Conservation (phyloP, 2,888 invertebrate genomes). For the Xanthostigma xanthostigma region DNA sequence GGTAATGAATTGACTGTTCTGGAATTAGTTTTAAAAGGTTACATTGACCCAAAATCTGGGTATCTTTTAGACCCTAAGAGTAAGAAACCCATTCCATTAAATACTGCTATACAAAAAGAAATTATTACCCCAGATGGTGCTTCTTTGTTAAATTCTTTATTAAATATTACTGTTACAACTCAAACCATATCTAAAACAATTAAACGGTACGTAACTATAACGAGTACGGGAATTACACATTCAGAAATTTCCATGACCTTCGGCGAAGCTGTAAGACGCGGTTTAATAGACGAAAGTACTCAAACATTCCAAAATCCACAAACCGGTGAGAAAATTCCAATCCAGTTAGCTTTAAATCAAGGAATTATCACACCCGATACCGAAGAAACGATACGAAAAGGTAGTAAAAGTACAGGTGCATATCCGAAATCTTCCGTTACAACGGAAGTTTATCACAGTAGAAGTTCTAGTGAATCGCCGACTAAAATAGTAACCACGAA, state of each 20-base stretch:
- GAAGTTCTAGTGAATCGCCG: constrained; percentile 29
- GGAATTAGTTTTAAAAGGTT: constrained; percentile 73
- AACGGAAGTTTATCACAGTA: constrained; percentile 25
- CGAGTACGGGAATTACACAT: constrained; percentile 39
- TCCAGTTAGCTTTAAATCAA: constrained; percentile 63
- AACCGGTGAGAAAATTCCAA: constrained; percentile 54
- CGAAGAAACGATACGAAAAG: constrained; percentile 10
- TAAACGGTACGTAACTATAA: constrained; percentile 65
- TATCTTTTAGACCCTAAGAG: constrained; percentile 63
- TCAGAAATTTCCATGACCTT: constrained; percentile 51
- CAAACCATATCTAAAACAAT: constrained; percentile 77
- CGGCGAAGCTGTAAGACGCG: constrained; percentile 60
- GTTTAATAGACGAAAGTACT: constrained; percentile 63
- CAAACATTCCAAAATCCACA: constrained; percentile 65
- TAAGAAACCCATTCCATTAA: constrained; percentile 59
- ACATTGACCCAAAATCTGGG: constrained; percentile 79
- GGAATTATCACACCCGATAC: constrained; percentile 50
- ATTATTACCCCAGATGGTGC: constrained; percentile 80
- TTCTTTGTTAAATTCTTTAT: constrained; percentile 64
- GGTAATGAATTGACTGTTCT: constrained; percentile 68
- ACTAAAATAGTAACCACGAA: constrained; percentile 26
- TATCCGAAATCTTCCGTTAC: constrained; percentile 16
- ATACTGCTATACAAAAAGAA: constrained; percentile 72
- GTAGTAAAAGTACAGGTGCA: constrained; percentile 14
- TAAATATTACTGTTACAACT: constrained; percentile 77